Percentiles rank a stretch among this genome's conserved stretches.
phyloP scores from a whole-genome alignment of 2,113 vertebrate genomes.

The Oryzias melastigma region DNA sequence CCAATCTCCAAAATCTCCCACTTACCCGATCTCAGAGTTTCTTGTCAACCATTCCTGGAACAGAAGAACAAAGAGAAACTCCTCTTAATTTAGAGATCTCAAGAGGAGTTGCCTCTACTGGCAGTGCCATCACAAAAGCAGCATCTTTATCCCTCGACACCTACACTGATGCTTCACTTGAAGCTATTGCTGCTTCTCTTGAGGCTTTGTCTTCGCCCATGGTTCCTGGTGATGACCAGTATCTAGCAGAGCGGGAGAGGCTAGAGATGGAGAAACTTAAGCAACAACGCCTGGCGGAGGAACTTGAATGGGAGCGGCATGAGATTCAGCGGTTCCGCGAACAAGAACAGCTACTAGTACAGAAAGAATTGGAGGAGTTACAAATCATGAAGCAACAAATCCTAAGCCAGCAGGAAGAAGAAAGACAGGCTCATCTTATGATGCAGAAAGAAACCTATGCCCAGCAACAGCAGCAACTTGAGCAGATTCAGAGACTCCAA shows the following conservation, averaged over 20 bases:
- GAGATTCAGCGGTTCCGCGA: constrained; percentile 97
- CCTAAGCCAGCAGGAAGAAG: constrained; percentile 92
- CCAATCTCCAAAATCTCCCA: constrained; percentile 85
- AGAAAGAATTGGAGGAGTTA: constrained; percentile 95
- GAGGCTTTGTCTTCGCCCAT: constrained; percentile 83
- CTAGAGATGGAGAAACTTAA: constrained; percentile 96
- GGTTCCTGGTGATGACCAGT: constrained; percentile 87
- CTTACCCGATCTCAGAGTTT: constrained; percentile 90
- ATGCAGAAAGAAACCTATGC: constrained; percentile 97
- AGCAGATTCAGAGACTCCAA: constrained; percentile 96
- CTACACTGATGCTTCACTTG: constrained; percentile 84
- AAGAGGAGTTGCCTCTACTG: constrained; percentile 69
- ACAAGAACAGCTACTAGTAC: constrained; percentile 94
- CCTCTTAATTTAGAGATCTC: constrained; percentile 81
- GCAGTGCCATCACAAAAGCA: constrained; percentile 67
- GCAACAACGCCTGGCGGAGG: constrained; percentile 94
- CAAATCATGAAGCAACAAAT: constrained; percentile 97
- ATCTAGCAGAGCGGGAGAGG: constrained; percentile 90
- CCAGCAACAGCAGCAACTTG: constrained; percentile 94
- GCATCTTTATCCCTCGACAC: constrained; percentile 83
- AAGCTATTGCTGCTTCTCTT: constrained; percentile 86
- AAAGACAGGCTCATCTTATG: constrained; percentile 95
- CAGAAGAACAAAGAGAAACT: constrained; percentile 76
- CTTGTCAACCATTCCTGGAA: constrained; percentile 83
- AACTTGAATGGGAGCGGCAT: constrained; percentile 96